phyloP scores from a whole-genome alignment of 2,797 vertebrate genomes.

The Otolemur crassicaudatus region DNA sequence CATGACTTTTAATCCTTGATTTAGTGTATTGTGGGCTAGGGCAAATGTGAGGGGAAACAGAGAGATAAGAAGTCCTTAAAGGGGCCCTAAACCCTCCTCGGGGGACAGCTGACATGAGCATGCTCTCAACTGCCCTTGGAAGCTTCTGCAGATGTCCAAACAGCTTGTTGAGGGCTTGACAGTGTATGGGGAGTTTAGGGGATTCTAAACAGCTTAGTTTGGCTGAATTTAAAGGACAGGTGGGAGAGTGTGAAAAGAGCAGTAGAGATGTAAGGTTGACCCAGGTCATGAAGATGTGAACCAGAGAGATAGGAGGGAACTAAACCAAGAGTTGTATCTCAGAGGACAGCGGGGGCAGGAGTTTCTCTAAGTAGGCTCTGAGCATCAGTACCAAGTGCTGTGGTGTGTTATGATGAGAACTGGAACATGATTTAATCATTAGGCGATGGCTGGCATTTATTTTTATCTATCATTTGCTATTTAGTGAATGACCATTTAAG shows the following conservation, averaged over 20 bases:
- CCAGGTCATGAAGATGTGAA: not conserved
- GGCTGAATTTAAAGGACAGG: not conserved
- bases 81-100: not conserved
- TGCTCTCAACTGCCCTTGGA: not conserved
- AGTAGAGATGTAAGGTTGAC: not conserved
- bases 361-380: not conserved
- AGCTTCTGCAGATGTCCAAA: not conserved
- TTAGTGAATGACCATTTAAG: not conserved
- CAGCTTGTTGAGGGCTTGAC: not conserved
- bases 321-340: not conserved
- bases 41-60: not conserved
- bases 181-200: not conserved
- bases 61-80: not conserved
- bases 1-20: not conserved
- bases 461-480: constrained; percentile 35
- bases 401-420: not conserved
- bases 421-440: constrained; percentile 11
- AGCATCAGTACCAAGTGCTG: not conserved
- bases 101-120: not conserved
- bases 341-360: not conserved
- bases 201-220: not conserved
- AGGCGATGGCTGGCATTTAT: not conserved
- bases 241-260: not conserved
- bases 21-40: not conserved
- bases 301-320: not conserved